These are phyloP conservation scores for Tenebrio molitor DNA, from an alignment of 1,140 invertebrate species.

Conservation along the genomic window DNA sequence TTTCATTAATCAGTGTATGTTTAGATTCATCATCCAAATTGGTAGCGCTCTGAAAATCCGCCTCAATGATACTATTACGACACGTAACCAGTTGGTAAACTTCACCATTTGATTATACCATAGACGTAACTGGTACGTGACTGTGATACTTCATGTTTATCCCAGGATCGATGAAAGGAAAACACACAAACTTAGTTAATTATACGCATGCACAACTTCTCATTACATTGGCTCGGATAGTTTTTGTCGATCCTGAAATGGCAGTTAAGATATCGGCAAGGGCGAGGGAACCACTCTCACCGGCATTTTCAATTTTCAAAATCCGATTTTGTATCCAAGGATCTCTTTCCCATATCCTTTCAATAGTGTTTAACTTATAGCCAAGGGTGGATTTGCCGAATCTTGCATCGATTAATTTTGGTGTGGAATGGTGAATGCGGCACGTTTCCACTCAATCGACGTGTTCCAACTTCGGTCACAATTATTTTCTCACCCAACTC, in stretches of 20 bases:
- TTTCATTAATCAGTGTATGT: conserved; percentile 12
- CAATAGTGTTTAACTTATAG: conserved; percentile 30
- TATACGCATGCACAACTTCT: conserved; percentile 43
- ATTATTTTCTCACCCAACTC: conserved; percentile 2
- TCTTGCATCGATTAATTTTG: conserved; percentile 21
- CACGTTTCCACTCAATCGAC: conserved; percentile 16
- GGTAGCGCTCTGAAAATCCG: conserved; percentile 25
- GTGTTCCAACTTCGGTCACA: background rate
- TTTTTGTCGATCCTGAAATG: conserved; percentile 36
- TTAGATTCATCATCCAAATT: conserved; percentile 19
- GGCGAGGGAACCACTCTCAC: background rate
- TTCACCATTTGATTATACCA: conserved; percentile 41
- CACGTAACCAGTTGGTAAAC: conserved; percentile 40
- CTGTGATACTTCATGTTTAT: conserved; percentile 42
- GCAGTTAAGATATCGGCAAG: conserved; percentile 15
- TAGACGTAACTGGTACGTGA: conserved; percentile 38
- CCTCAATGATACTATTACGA: conserved; percentile 33
- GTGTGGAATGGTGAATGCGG: background rate
- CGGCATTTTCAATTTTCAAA: conserved; percentile 22
- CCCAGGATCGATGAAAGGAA: conserved; percentile 33
- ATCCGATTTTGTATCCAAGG: conserved; percentile 17
- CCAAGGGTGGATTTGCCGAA: conserved; percentile 13
- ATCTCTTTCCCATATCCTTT: conserved; percentile 1
- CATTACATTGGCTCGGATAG: conserved; percentile 31
- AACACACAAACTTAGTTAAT: conserved; percentile 45